Evolutionary conservation across 2,113 vertebrate species (phyloP).

Genomic region (Pedionomus torquatus): DNA sequence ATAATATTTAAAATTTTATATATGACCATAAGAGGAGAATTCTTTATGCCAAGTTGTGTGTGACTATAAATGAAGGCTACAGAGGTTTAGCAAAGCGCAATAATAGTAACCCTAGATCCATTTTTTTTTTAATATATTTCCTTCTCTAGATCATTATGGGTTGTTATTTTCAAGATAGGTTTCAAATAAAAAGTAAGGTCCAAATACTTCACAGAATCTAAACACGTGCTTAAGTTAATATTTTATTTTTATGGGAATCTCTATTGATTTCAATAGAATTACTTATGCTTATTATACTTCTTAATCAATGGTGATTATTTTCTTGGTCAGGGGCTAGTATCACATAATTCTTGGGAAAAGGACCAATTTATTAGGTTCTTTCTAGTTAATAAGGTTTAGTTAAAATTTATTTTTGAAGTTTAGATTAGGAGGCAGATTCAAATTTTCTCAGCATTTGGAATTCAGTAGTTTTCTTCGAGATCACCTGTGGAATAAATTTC

Average conservation of each 20-base stretch:
- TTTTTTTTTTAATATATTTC: neutral
- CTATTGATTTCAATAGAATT: constrained; percentile 24
- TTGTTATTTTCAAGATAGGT: neutral
- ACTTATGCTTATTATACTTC: neutral
- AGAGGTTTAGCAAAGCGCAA: neutral
- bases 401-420: neutral
- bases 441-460: neutral
- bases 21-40: neutral
- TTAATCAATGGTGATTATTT: neutral
- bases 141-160: neutral
- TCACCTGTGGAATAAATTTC: neutral
- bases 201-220: neutral
- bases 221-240: neutral
- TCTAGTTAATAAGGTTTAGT: neutral
- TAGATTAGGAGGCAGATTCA: neutral
- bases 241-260: constrained; percentile 10
- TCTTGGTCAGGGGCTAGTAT: neutral
- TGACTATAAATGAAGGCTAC: neutral
- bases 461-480: neutral
- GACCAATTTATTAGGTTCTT: neutral
- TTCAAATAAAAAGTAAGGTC: neutral
- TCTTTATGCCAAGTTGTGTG: neutral
- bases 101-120: neutral
- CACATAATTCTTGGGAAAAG: neutral
- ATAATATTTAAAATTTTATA: neutral